Evolutionary conservation across 2,113 vertebrate genomes (phyloP).

Genomic region (Vulpes vulpes): DNA sequence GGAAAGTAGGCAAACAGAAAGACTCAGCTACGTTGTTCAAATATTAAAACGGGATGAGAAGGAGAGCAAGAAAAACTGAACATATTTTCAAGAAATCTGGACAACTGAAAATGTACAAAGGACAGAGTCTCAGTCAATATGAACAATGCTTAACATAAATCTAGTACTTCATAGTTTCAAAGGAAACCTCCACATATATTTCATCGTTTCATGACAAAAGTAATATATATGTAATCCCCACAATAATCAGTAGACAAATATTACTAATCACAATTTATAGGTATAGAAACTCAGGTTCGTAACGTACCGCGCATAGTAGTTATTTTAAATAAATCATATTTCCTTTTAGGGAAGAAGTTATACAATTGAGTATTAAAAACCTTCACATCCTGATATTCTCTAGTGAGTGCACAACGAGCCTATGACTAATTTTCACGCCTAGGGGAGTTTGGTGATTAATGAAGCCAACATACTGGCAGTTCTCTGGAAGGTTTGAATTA

Average conservation of each 20-base stretch:
- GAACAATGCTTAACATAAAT: background rate
- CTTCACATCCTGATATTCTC: conserved; percentile 59
- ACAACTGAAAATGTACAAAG: background rate
- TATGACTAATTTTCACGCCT: conserved; percentile 59
- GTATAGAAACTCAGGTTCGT: background rate
- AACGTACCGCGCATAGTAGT: background rate
- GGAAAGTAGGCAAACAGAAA: background rate
- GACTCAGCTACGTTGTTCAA: background rate
- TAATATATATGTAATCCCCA: background rate
- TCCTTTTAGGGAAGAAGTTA: background rate
- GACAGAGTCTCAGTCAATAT: background rate
- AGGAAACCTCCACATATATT: background rate
- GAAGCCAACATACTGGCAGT: background rate
- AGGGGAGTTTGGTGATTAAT: conserved; percentile 53
- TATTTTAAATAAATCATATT: background rate
- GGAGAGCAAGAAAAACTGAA: background rate
- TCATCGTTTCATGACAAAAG: background rate
- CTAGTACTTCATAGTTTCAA: background rate
- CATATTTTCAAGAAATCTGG: background rate
- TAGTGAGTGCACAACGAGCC: background rate
- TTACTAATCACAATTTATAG: background rate
- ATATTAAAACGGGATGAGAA: background rate
- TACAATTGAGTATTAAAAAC: conserved; percentile 2
- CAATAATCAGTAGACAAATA: background rate
- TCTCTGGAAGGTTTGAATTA: conserved; percentile 2